Evolutionary conservation across 1,140 invertebrate species (phyloP).

Genomic region (Pseudobourletiella spinata): DNA sequence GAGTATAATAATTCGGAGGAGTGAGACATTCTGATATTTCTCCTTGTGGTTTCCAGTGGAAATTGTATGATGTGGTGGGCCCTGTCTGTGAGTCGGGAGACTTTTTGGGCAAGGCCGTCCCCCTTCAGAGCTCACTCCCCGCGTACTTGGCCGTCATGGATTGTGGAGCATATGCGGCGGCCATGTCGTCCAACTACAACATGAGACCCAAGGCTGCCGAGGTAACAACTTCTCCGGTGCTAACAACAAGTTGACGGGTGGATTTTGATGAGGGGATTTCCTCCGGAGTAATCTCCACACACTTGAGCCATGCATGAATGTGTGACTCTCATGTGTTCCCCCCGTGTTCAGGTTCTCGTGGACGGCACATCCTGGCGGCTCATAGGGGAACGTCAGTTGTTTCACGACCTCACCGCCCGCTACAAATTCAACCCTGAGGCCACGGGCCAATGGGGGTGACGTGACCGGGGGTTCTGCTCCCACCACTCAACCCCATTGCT

Average conservation of each 20-base stretch:
- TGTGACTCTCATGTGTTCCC: not conserved
- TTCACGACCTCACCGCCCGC: conserved; percentile 5
- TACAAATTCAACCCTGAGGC: too few species aligned
- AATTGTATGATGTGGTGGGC: conserved; percentile 43
- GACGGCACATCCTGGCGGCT: conserved; percentile 11
- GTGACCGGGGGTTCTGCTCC: too few species aligned
- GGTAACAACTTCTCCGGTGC: conserved; percentile 8
- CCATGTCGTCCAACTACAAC: conserved; percentile 47
- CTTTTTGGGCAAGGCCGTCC: conserved; percentile 42
- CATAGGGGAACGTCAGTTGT: conserved; percentile 15
- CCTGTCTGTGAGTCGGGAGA: conserved; percentile 46
- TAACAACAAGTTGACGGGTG: not conserved
- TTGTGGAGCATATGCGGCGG: conserved; percentile 44
- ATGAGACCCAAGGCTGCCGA: conserved; percentile 42
- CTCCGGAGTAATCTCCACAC: too few species aligned
- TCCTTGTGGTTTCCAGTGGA: conserved; percentile 18
- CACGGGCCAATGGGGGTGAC: too few species aligned
- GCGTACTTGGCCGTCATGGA: conserved; percentile 42
- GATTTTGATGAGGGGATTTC: too few species aligned
- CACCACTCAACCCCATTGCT: too few species aligned
- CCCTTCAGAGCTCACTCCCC: conserved; percentile 24
- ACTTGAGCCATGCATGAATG: too few species aligned
- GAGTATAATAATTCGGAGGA: too few species aligned
- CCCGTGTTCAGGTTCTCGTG: conserved; percentile 3
- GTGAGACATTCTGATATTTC: too few species aligned